These are phyloP conservation scores for Grammomys dolichurus DNA, from an alignment of 2,113 vertebrate genomes.

Conservation along the genomic window DNA sequence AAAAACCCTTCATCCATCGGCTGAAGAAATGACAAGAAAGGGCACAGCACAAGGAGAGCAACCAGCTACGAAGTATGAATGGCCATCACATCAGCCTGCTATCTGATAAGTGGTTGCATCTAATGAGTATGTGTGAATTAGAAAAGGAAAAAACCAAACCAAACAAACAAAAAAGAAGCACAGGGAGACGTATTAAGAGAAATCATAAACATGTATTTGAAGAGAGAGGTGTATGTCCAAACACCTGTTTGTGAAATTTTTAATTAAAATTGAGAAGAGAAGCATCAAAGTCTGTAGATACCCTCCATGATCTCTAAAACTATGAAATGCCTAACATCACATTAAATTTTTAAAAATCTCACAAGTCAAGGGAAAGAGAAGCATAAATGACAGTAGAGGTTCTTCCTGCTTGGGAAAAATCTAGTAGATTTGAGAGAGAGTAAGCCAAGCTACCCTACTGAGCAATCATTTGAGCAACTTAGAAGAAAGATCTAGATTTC, in stretches of 20 bases:
- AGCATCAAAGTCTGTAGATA: background rate
- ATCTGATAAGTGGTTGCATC: background rate
- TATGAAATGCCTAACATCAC: background rate
- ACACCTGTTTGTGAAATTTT: background rate
- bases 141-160: background rate
- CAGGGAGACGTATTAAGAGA: background rate
- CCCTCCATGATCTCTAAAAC: background rate
- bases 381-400: background rate
- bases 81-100: background rate
- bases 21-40: background rate
- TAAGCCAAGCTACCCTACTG: background rate
- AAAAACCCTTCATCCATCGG: background rate
- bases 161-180: background rate
- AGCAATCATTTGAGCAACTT: background rate
- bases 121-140: background rate
- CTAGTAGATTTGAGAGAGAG: background rate
- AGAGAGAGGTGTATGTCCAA: background rate
- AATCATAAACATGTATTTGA: background rate
- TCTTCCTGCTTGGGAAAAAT: background rate
- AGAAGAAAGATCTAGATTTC: background rate
- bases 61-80: background rate
- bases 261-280: background rate
- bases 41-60: background rate
- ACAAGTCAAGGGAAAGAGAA: background rate
- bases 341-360: slow-evolving; percentile 7